Percentiles rank a stretch among this genome's conserved stretches.
phyloP scores from a whole-genome alignment of 2,888 invertebrate genomes.

The Erebia palarica region DNA sequence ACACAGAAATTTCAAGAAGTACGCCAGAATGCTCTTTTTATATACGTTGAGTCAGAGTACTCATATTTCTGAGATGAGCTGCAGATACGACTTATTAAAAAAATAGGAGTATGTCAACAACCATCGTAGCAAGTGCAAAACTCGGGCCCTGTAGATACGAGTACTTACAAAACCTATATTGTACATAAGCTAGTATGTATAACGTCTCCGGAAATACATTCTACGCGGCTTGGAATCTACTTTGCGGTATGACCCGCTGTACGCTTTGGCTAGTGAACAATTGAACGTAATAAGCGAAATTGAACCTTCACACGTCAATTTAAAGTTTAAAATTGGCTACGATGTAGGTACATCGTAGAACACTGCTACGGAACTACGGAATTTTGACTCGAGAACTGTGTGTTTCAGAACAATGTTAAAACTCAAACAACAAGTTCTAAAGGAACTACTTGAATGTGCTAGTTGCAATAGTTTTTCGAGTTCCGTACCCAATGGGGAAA shows the following conservation, averaged over 20 bases:
- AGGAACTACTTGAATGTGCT: conserved; percentile 21
- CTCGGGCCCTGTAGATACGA: neutral
- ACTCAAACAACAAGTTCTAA: conserved; percentile 34
- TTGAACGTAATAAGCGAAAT: conserved; percentile 40
- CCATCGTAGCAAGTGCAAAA: conserved; percentile 1
- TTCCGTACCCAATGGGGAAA: too few species aligned
- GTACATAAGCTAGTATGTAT: conserved; percentile 23
- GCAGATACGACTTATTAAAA: neutral
- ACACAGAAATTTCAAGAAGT: neutral
- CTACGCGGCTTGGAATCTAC: conserved; percentile 62
- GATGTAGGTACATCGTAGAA: conserved; percentile 17
- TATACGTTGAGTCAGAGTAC: neutral
- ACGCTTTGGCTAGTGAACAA: conserved; percentile 44
- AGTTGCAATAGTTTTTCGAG: conserved; percentile 16
- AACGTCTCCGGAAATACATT: conserved; percentile 56
- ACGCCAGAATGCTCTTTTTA: neutral
- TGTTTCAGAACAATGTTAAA: conserved; percentile 33
- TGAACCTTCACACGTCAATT: conserved; percentile 25
- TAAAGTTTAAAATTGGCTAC: conserved; percentile 28
- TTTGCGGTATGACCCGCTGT: conserved; percentile 57
- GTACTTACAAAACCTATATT: neutral
- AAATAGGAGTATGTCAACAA: neutral
- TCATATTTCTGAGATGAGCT: neutral
- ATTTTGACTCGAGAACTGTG: conserved; percentile 34
- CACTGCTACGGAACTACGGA: conserved; percentile 33